These are phyloP conservation scores for Drosophila sechellia DNA, from an alignment of 1,140 invertebrate genomes.

Conservation along the genomic window DNA sequence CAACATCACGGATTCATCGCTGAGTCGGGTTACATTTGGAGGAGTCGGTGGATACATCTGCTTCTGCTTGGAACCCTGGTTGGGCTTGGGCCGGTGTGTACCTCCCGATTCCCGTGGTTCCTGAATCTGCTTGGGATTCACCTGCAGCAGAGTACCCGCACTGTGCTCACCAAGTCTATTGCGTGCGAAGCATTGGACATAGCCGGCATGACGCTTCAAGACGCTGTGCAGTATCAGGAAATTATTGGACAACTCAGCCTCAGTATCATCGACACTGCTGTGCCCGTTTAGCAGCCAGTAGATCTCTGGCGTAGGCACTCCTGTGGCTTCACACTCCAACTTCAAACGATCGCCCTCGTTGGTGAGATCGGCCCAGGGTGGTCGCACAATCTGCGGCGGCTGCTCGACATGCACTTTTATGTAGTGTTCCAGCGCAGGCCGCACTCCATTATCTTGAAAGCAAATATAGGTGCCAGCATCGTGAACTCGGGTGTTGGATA, in stretches of 20 bases:
- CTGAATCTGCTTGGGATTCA: slow-evolving; percentile 90
- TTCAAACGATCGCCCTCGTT: slow-evolving; percentile 88
- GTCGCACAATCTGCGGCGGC: slow-evolving; percentile 86
- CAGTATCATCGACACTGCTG: slow-evolving; percentile 86
- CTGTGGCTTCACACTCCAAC: slow-evolving; percentile 88
- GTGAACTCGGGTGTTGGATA: slow-evolving; percentile 86
- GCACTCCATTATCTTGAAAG: slow-evolving; percentile 84
- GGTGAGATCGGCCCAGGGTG: slow-evolving; percentile 86
- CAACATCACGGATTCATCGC: slow-evolving; percentile 96
- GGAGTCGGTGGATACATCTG: slow-evolving; percentile 92
- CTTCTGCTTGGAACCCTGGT: slow-evolving; percentile 25
- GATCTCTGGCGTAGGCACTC: slow-evolving; percentile 89
- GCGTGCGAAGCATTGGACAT: slow-evolving; percentile 94
- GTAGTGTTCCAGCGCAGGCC: slow-evolving; percentile 83
- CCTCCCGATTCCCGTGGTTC: slow-evolving; percentile 43
- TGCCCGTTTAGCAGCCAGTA: slow-evolving; percentile 95
- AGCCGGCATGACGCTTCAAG: slow-evolving; percentile 93
- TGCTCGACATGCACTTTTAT: slow-evolving; percentile 86
- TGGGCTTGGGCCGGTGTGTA: slow-evolving; percentile 14
- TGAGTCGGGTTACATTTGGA: slow-evolving; percentile 93
- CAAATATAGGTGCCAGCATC: slow-evolving; percentile 91
- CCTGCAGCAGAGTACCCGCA: slow-evolving; percentile 88
- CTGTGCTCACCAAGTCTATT: slow-evolving; percentile 90
- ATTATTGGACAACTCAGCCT: slow-evolving; percentile 85
- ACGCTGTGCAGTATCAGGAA: slow-evolving; percentile 88